phyloP scores from a whole-genome alignment of 2,888 invertebrate species.

The Campoplex capitator region DNA sequence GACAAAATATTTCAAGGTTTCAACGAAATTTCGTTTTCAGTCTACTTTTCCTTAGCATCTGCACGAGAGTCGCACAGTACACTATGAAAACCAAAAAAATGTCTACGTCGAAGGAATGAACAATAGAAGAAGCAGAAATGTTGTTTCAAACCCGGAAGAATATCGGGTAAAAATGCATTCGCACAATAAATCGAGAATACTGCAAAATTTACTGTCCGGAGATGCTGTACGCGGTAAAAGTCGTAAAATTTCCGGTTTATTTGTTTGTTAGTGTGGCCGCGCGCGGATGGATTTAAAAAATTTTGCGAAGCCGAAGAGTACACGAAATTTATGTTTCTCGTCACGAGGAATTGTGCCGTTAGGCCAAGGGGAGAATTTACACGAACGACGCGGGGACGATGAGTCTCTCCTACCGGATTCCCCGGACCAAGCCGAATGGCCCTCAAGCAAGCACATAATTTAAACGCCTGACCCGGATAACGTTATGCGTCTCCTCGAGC shows the following conservation, averaged over 20 bases:
- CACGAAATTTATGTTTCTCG: conserved; percentile 62
- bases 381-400: conserved; percentile 44
- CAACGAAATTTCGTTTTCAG: too few relatives aligned
- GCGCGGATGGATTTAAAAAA: background rate
- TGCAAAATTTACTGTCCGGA: conserved; percentile 4
- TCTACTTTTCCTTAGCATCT: too few relatives aligned
- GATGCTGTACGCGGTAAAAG: background rate
- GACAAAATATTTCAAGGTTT: too few relatives aligned
- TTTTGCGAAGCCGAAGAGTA: conserved; percentile 40
- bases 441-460: conserved; percentile 55
- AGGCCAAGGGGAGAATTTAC: conserved; percentile 55
- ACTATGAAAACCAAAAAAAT: too few relatives aligned
- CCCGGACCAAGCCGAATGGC: conserved; percentile 52
- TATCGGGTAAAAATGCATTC: too few relatives aligned
- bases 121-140: background rate
- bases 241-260: conserved; percentile 27
- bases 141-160: background rate
- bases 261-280: background rate
- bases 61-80: too few relatives aligned
- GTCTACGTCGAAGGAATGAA: background rate
- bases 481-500: conserved; percentile 47
- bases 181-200: background rate
- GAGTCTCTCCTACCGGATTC: conserved; percentile 47
- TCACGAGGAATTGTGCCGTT: conserved; percentile 65
- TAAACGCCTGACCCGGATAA: conserved; percentile 64